Evolutionary conservation across 2,888 invertebrate genomes (phyloP).

Genomic region (Machimus atricapillus): DNA sequence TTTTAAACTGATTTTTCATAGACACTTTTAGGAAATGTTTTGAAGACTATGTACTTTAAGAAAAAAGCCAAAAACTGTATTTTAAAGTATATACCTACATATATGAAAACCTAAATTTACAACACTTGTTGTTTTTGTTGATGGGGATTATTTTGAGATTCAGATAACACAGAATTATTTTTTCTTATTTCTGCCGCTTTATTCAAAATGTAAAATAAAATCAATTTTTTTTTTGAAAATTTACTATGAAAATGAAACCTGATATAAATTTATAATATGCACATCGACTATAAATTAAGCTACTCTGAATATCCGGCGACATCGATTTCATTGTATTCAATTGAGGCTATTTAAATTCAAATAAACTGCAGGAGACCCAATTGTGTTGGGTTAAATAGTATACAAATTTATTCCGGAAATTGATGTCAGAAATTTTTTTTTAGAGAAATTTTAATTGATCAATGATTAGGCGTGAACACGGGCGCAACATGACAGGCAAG

Average conservation of each 20-base stretch:
- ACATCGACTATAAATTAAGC: background rate
- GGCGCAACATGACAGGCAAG: slow-evolving; percentile 23
- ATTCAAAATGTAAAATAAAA: background rate
- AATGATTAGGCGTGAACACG: slow-evolving; percentile 26
- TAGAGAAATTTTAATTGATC: slow-evolving; percentile 14
- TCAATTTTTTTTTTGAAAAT: background rate
- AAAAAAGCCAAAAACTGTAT: too few relatives aligned
- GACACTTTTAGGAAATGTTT: too few relatives aligned
- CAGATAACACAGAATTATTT: too few relatives aligned
- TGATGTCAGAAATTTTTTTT: background rate
- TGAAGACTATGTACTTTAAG: too few relatives aligned
- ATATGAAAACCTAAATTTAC: too few relatives aligned
- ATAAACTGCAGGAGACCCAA: background rate
- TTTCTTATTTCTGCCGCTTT: too few relatives aligned
- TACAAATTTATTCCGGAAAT: slow-evolving; percentile 15
- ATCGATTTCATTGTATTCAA: background rate
- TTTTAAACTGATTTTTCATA: too few relatives aligned
- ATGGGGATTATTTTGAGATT: too few relatives aligned
- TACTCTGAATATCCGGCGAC: background rate
- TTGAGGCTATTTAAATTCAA: background rate
- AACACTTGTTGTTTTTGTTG: too few relatives aligned
- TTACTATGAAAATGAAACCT: background rate
- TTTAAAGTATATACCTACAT: too few relatives aligned
- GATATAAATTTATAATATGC: background rate
- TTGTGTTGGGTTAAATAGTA: background rate